These are phyloP conservation scores for Erebia ligea DNA, from an alignment of 2,888 invertebrate species.

Conservation along the genomic window DNA sequence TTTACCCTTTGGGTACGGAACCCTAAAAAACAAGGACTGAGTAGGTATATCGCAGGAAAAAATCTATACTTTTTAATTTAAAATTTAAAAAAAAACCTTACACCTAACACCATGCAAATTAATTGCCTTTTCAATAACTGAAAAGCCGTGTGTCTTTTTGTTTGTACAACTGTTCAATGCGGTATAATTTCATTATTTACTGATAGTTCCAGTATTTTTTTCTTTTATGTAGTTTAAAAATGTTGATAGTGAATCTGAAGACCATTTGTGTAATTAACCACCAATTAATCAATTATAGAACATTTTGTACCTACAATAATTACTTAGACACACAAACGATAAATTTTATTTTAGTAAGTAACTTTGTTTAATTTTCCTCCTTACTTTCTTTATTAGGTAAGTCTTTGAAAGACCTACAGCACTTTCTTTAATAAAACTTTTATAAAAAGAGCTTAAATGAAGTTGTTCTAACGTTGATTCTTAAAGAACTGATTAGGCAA, in stretches of 20 bases:
- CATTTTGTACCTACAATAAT: neutral
- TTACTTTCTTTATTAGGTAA: no score
- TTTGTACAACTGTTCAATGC: neutral
- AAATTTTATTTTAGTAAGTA: no score
- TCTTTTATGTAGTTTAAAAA: neutral
- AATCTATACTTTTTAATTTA: neutral
- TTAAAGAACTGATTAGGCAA: neutral
- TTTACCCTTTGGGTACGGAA: no score
- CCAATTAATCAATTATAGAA: neutral
- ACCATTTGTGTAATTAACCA: neutral
- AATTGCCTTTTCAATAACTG: neutral
- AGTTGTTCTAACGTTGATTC: neutral
- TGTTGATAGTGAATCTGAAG: neutral
- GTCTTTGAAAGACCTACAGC: no score
- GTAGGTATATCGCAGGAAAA: neutral
- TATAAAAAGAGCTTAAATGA: no score
- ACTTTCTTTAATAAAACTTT: no score
- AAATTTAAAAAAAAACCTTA: no score
- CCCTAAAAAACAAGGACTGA: no score
- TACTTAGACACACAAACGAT: no score
- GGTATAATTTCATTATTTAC: neutral
- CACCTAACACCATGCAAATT: neutral
- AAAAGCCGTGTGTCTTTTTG: neutral
- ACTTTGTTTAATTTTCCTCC: no score
- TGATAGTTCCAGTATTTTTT: neutral